These are phyloP conservation scores for Tachysurus fulvidraco DNA, from an alignment of 2,113 vertebrate genomes.

Conservation along the genomic window DNA sequence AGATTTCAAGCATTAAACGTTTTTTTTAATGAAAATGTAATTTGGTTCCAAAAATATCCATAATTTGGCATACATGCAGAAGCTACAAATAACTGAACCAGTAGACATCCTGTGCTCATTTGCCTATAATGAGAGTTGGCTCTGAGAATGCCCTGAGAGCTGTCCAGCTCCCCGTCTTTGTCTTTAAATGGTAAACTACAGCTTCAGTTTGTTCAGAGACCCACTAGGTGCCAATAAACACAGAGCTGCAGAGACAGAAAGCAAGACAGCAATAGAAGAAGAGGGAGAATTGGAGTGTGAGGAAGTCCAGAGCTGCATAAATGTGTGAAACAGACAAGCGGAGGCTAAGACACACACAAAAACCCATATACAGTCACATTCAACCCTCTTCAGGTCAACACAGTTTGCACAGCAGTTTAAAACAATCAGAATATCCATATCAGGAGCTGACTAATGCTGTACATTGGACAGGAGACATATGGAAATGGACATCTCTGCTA, in stretches of 20 bases:
- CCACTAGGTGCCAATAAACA: conserved; percentile 49
- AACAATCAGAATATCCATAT: conserved; percentile 36
- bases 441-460: background rate
- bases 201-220: conserved; percentile 31
- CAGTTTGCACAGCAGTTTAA: conserved; percentile 12
- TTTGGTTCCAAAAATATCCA: background rate
- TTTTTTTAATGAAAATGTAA: background rate
- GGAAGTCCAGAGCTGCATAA: conserved; percentile 43
- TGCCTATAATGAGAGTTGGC: conserved; percentile 33
- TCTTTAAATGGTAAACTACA: conserved; percentile 58
- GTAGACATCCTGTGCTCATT: conserved; percentile 24
- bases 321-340: conserved; percentile 37
- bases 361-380: conserved; percentile 48
- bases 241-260: conserved; percentile 29
- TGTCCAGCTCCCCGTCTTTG: conserved; percentile 43
- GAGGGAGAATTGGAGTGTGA: conserved; percentile 34
- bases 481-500: background rate
- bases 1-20: background rate
- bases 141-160: conserved; percentile 12
- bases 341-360: conserved; percentile 27
- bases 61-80: conserved; percentile 5
- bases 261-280: conserved; percentile 29
- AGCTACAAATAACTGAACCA: conserved; percentile 24
- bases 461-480: background rate
- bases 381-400: conserved; percentile 1